phyloP scores from a whole-genome alignment of 1,140 invertebrate species.

The Agrypnia vestita region DNA sequence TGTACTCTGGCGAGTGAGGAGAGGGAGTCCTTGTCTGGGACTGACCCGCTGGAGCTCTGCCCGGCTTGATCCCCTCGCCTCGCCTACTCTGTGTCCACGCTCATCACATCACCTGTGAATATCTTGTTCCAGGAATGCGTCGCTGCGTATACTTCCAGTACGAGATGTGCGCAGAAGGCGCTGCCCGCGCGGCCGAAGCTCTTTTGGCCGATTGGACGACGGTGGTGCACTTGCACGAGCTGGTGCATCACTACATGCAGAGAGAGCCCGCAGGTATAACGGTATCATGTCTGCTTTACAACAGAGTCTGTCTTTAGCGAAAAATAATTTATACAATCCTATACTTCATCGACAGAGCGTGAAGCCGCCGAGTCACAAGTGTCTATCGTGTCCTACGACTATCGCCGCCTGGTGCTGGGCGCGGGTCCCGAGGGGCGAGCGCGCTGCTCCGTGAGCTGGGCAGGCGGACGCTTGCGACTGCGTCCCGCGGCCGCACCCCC shows the following conservation, averaged over 20 bases:
- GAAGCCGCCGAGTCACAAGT: constrained; percentile 68
- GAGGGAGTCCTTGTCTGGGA: too few relatives aligned
- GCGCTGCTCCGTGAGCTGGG: constrained; percentile 68
- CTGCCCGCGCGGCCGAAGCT: constrained; percentile 83
- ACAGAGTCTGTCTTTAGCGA: neutral
- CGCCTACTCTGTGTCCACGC: too few relatives aligned
- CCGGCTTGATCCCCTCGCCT: too few relatives aligned
- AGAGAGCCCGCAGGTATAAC: constrained; percentile 66
- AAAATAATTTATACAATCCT: neutral
- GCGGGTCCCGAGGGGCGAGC: constrained; percentile 67
- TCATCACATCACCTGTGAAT: too few relatives aligned
- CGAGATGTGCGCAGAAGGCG: constrained; percentile 82
- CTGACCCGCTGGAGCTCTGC: too few relatives aligned
- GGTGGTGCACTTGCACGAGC: constrained; percentile 90
- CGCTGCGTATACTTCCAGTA: constrained; percentile 91
- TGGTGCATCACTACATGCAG: constrained; percentile 82
- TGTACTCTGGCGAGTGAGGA: too few relatives aligned
- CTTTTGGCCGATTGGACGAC: constrained; percentile 92
- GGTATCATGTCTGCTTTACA: neutral
- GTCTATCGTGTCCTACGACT: constrained; percentile 70
- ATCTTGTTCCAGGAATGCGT: constrained; percentile 75
- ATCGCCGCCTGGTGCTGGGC: constrained; percentile 69
- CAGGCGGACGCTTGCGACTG: constrained; percentile 66
- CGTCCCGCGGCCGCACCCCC: constrained; percentile 70
- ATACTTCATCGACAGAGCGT: constrained; percentile 63